phyloP scores from a whole-genome alignment of 2,113 vertebrate species.

The Columba janthina region DNA sequence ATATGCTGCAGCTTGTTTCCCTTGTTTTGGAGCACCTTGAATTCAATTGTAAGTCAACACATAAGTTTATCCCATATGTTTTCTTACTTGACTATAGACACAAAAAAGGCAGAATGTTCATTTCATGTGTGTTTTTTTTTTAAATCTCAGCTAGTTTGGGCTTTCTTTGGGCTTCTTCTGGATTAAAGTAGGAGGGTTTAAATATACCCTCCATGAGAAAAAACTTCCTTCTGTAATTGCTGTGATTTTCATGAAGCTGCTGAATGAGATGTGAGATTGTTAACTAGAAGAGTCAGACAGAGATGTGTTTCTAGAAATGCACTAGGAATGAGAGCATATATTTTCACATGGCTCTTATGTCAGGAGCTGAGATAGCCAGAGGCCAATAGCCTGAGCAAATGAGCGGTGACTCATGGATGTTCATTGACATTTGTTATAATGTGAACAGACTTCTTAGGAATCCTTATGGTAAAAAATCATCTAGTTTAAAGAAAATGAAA shows the following conservation, averaged over 20 bases:
- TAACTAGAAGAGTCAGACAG: background rate
- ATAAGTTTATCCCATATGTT: background rate
- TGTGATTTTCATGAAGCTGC: background rate
- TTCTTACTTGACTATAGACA: background rate
- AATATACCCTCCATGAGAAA: background rate
- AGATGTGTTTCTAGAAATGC: background rate
- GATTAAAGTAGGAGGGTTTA: background rate
- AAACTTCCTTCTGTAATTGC: background rate
- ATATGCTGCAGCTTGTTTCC: background rate
- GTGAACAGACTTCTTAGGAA: slow-evolving; percentile 7
- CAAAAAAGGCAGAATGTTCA: background rate
- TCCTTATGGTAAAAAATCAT: slow-evolving; percentile 11
- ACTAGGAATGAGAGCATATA: background rate
- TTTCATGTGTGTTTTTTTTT: background rate
- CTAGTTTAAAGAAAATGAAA: background rate
- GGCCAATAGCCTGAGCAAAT: slow-evolving; percentile 15
- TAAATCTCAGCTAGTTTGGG: background rate
- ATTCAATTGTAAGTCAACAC: background rate
- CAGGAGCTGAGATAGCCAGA: slow-evolving; percentile 10
- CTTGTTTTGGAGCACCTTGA: background rate
- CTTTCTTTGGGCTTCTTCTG: background rate
- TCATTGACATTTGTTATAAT: slow-evolving; percentile 63
- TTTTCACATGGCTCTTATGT: slow-evolving; percentile 4
- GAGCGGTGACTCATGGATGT: slow-evolving; percentile 27
- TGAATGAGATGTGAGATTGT: background rate